These are phyloP conservation scores for Drosophila tripunctata DNA, from an alignment of 2,888 invertebrate genomes.

Conservation along the genomic window DNA sequence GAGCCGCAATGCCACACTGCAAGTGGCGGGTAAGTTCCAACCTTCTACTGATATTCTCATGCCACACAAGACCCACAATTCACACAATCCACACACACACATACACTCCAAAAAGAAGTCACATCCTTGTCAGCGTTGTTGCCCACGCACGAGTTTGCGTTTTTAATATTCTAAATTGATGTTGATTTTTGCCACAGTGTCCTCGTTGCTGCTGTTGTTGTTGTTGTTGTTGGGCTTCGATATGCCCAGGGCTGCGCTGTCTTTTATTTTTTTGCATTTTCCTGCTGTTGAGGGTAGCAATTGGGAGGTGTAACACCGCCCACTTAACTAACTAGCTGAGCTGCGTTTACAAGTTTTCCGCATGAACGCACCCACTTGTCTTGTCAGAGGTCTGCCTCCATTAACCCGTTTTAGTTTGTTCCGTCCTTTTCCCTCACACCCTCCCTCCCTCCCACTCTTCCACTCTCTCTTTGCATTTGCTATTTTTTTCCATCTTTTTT, in stretches of 20 bases:
- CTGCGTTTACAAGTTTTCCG: slow-evolving; percentile 75
- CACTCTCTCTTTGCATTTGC: slow-evolving; percentile 9
- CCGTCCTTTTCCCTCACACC: neutral
- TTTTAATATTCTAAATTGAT: slow-evolving; percentile 77
- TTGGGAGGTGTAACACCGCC: slow-evolving; percentile 45
- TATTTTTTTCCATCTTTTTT: slow-evolving; percentile 32
- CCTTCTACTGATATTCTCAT: neutral
- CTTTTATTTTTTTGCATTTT: slow-evolving; percentile 15
- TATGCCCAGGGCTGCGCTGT: slow-evolving; percentile 37
- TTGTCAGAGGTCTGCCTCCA: slow-evolving; percentile 68
- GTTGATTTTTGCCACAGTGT: slow-evolving; percentile 66
- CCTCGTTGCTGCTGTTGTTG: slow-evolving; percentile 12
- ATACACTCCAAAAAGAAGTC: neutral
- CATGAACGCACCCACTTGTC: slow-evolving; percentile 79
- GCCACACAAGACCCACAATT: slow-evolving; percentile 2
- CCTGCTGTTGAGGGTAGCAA: neutral
- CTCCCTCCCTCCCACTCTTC: slow-evolving; percentile 1
- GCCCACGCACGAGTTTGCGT: slow-evolving; percentile 59
- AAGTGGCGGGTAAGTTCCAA: slow-evolving; percentile 90
- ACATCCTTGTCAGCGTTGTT: slow-evolving; percentile 35
- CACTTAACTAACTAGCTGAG: slow-evolving; percentile 76
- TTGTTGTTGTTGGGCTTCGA: slow-evolving; percentile 31
- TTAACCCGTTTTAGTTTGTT: slow-evolving; percentile 72
- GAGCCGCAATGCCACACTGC: slow-evolving; percentile 93
- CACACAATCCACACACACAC: neutral